These are phyloP conservation scores for Chamaea fasciata DNA, from an alignment of 2,113 vertebrate genomes.

Conservation along the genomic window DNA sequence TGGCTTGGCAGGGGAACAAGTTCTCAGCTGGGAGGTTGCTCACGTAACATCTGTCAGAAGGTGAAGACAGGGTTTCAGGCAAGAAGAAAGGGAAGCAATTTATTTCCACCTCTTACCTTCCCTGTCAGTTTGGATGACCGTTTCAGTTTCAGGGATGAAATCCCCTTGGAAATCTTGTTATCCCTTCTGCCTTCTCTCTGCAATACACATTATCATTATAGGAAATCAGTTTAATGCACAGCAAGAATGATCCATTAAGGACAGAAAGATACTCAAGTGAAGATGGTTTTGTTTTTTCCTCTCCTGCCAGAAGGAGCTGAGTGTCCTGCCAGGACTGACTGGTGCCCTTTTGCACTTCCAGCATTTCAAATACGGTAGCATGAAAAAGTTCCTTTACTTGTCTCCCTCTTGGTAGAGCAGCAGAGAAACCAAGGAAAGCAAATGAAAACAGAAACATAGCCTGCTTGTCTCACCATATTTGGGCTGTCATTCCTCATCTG, in stretches of 20 bases:
- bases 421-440: neutral
- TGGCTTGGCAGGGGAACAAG: neutral
- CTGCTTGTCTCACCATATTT: conserved; percentile 53
- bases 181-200: conserved; percentile 51
- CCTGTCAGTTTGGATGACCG: conserved; percentile 61
- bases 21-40: neutral
- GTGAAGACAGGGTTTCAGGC: neutral
- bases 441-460: neutral
- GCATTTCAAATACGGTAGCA: neutral
- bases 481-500: neutral
- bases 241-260: neutral
- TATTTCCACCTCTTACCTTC: conserved; percentile 56
- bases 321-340: neutral
- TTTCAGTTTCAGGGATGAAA: conserved; percentile 74
- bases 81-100: neutral
- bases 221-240: neutral
- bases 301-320: neutral
- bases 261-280: neutral
- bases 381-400: neutral
- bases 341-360: neutral
- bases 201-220: neutral
- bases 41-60: neutral
- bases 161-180: conserved; percentile 47
- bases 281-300: neutral
- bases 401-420: neutral